Evolutionary conservation across 2,113 vertebrate species (phyloP).

Genomic region (Grallaria varia): DNA sequence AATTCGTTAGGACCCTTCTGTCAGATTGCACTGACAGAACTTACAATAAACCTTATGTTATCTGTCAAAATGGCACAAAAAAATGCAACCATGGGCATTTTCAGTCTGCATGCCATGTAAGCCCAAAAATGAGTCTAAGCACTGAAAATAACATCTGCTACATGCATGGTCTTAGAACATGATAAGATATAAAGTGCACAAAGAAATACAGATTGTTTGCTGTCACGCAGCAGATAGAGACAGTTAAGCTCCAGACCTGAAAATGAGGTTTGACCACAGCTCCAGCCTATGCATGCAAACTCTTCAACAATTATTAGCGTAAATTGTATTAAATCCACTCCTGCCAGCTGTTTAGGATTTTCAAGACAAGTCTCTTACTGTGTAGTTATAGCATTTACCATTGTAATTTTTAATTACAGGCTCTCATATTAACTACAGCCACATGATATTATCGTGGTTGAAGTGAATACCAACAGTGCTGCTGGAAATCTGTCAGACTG

Average conservation of each 20-base stretch:
- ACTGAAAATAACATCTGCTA: conserved; percentile 29
- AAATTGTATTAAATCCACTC: conserved; percentile 43
- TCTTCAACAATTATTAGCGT: conserved; percentile 26
- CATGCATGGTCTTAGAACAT: not conserved
- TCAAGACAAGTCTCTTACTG: conserved; percentile 45
- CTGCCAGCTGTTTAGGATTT: conserved; percentile 41
- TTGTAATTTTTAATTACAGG: conserved; percentile 54
- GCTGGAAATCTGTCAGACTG: not conserved
- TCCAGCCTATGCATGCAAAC: conserved; percentile 6
- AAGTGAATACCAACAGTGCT: not conserved
- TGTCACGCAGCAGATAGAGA: conserved; percentile 22
- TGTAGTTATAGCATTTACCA: conserved; percentile 43
- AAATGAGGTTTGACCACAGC: conserved; percentile 46
- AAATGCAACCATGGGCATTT: not conserved
- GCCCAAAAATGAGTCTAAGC: not conserved
- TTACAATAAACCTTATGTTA: not conserved
- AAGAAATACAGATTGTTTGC: not conserved
- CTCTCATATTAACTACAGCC: conserved; percentile 41
- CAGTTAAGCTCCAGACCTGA: not conserved
- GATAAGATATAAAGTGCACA: conserved; percentile 1
- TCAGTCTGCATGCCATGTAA: not conserved
- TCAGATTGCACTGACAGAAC: not conserved
- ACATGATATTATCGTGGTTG: conserved; percentile 20
- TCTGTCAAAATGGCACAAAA: not conserved
- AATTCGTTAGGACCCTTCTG: not conserved